Evolutionary conservation across 2,113 vertebrate genomes (phyloP).

Genomic region (Hemibagrus wyckioides): DNA sequence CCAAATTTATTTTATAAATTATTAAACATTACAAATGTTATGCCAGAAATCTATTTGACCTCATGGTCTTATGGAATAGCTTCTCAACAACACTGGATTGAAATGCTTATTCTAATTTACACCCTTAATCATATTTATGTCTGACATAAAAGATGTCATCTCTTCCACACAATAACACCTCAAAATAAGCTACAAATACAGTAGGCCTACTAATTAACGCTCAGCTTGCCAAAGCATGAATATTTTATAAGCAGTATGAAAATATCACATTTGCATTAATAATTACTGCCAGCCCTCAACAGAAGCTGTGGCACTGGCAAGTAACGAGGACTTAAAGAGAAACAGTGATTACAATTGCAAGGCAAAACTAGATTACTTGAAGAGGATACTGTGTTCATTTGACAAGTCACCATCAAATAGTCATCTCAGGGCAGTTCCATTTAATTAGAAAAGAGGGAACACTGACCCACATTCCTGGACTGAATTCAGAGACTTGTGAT

Average conservation of each 20-base stretch:
- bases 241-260: constrained; percentile 63
- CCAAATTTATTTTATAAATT: background rate
- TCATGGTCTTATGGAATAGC: background rate
- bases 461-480: constrained; percentile 7
- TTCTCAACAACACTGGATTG: background rate
- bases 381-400: constrained; percentile 2
- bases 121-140: background rate
- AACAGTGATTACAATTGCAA: background rate
- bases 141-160: background rate
- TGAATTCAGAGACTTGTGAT: constrained; percentile 31
- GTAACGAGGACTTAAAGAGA: constrained; percentile 17
- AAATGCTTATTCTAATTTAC: background rate
- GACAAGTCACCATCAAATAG: background rate
- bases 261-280: constrained; percentile 72
- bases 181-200: constrained; percentile 41
- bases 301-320: constrained; percentile 25
- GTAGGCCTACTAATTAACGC: constrained; percentile 58
- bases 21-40: background rate
- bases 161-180: constrained; percentile 27
- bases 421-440: constrained; percentile 1
- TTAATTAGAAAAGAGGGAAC: background rate
- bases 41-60: background rate
- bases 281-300: constrained; percentile 52
- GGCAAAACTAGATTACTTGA: constrained; percentile 3
- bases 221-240: constrained; percentile 58